Conservation (phyloP, 2,888 invertebrate genomes). For the Lamproptera curius region DNA sequence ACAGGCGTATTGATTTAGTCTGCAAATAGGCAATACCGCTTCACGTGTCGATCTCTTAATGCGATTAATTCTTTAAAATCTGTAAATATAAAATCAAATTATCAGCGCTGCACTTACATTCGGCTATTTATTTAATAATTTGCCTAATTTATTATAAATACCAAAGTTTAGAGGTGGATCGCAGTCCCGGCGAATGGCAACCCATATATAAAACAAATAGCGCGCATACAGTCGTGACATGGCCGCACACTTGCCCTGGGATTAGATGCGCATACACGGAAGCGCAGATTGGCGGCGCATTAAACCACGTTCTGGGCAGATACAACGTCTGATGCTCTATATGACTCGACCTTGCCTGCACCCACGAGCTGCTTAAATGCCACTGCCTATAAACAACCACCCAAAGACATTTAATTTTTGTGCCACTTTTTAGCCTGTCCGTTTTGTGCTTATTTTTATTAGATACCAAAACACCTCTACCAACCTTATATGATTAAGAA, state of each 20-base stretch:
- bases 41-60: not conserved
- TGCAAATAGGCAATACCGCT: no score
- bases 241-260: slow-evolving; percentile 7
- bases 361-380: not conserved
- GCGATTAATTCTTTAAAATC: not conserved
- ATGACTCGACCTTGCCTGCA: not conserved
- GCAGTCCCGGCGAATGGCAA: not conserved
- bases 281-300: slow-evolving; percentile 7
- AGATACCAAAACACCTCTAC: no score
- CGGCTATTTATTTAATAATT: not conserved
- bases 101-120: not conserved
- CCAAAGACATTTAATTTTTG: no score
- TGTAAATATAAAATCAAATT: not conserved
- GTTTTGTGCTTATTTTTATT: no score
- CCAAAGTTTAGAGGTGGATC: not conserved
- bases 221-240: slow-evolving; percentile 16
- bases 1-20: no score
- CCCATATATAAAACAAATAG: slow-evolving; percentile 17
- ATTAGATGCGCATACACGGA: slow-evolving; percentile 15
- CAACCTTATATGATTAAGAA: no score
- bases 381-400: no score
- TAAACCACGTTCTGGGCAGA: slow-evolving; percentile 1
- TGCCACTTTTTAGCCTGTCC: no score
- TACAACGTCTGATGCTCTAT: not conserved
- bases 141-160: not conserved